phyloP scores from a whole-genome alignment of 92 coral and sea anemone genomes.

The Pocillopora meandrina region DNA sequence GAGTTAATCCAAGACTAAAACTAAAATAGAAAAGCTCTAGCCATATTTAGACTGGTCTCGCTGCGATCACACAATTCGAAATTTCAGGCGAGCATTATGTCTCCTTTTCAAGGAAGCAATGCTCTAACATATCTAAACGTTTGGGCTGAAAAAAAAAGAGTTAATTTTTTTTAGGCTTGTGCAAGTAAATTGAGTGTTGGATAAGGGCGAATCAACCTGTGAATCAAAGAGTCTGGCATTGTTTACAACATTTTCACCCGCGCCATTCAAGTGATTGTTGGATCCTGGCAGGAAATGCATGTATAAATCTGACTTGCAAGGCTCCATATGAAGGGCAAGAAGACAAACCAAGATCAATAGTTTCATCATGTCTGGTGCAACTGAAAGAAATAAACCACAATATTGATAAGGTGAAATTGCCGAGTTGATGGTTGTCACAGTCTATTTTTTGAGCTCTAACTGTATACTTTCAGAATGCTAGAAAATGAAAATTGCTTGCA shows the following conservation, averaged over 20 bases:
- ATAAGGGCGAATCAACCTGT: neutral
- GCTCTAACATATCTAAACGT: neutral
- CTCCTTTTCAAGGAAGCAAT: neutral
- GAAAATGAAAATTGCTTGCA: conserved; percentile 10
- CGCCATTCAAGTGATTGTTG: neutral
- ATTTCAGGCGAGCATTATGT: neutral
- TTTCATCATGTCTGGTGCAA: neutral
- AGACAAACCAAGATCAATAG: conserved; percentile 1
- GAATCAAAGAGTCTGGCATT: conserved; percentile 10
- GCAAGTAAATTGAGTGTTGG: neutral
- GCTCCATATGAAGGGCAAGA: neutral
- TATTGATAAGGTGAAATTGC: neutral
- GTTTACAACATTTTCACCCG: neutral
- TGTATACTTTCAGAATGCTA: conserved; percentile 5
- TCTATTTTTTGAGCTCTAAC: conserved; percentile 16
- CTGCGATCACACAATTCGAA: no score
- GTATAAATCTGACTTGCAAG: conserved; percentile 15
- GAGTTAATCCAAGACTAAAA: neutral
- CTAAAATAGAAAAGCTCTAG: neutral
- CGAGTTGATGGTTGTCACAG: neutral
- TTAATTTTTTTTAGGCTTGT: no score
- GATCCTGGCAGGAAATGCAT: neutral
- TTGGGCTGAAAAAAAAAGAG: neutral
- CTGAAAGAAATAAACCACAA: neutral
- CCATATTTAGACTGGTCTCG: no score